phyloP scores from a whole-genome alignment of 2,888 invertebrate genomes.

The Auanema sp. region DNA sequence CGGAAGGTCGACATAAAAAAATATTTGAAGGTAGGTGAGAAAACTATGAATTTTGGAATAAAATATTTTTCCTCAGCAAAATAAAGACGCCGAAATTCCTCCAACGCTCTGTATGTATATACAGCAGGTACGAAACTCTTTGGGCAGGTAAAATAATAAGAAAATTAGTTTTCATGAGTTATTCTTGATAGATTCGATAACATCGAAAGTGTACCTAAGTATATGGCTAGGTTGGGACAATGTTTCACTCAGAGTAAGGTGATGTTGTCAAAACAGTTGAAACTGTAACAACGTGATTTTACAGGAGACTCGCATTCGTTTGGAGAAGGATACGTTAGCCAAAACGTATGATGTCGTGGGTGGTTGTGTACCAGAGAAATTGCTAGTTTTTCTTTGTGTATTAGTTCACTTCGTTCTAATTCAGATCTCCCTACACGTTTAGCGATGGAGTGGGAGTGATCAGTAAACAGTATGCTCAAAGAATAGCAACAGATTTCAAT shows the following conservation, averaged over 20 bases:
- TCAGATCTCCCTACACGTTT: slow-evolving; percentile 40
- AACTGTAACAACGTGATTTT: not conserved
- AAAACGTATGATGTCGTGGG: slow-evolving; percentile 37
- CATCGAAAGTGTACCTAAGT: slow-evolving; percentile 62
- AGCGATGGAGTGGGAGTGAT: slow-evolving; percentile 61
- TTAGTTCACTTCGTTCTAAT: too few species aligned
- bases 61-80: not conserved
- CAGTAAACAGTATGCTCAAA: slow-evolving; percentile 42
- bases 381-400: too few species aligned
- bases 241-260: slow-evolving; percentile 62
- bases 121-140: slow-evolving; percentile 30
- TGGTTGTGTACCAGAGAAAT: slow-evolving; percentile 13
- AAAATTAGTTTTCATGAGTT: not conserved
- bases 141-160: slow-evolving; percentile 23
- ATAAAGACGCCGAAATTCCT: slow-evolving; percentile 1
- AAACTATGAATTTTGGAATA: not conserved
- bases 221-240: slow-evolving; percentile 65
- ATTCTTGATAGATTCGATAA: slow-evolving; percentile 48
- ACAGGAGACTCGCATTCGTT: slow-evolving; percentile 24
- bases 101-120: slow-evolving; percentile 24
- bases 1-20: slow-evolving; percentile 10
- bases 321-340: slow-evolving; percentile 24
- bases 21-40: slow-evolving; percentile 3
- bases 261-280: not conserved
- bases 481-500: slow-evolving; percentile 13